Evolutionary conservation across 2,888 invertebrate genomes (phyloP), one percentile per base, ranked within the genome.

Genomic region (Lasioglossum marginatum): DNA sequence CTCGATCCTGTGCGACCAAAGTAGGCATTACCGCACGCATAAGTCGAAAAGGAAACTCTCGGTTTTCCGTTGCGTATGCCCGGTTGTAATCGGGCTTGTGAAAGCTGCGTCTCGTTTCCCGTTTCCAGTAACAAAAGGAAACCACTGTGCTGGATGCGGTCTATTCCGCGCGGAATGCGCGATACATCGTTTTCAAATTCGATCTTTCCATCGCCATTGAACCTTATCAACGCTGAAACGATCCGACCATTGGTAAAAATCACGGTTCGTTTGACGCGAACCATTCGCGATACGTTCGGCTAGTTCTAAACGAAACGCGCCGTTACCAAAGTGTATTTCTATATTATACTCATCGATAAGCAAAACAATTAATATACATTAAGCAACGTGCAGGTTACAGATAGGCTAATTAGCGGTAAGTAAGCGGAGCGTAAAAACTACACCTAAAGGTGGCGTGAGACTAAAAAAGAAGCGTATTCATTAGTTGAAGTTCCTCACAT

Each of bases 81-180:
- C 1, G 27, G 37, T 40, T 75, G 48, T 16, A 31, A 71, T 43
- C 27, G 73, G 16, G 34, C 71, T 40, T 43, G 43, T 60, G 27
- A 68, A 73, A 68, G 48, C 48, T 70, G 23, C 75, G 40, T 48
- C 14, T 48, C 14, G 82, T 76, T 79, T 79, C 74, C 76, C 19
- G 37, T 82, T 57, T 72, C 71, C 16, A 34, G 63, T 40, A 48
- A 73, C 84, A 82, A 82, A 82, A 73, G 73, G 60, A 82, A 83
- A 60, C 68, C 52, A 10, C 79, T 48, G 19, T 23, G 8, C 79
- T 60, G n/a, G 37, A 52, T 19, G 27, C 52, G 43, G 31, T n/a
- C 14, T 57, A 72, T 74, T 74, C 83, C 43, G 68, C 8, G 16
- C 40, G 40, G 60, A 78, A 78, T 77, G 57, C 80, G 77, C 52